phyloP scores from a whole-genome alignment of 2,113 vertebrate genomes.

The Vombatus ursinus region DNA sequence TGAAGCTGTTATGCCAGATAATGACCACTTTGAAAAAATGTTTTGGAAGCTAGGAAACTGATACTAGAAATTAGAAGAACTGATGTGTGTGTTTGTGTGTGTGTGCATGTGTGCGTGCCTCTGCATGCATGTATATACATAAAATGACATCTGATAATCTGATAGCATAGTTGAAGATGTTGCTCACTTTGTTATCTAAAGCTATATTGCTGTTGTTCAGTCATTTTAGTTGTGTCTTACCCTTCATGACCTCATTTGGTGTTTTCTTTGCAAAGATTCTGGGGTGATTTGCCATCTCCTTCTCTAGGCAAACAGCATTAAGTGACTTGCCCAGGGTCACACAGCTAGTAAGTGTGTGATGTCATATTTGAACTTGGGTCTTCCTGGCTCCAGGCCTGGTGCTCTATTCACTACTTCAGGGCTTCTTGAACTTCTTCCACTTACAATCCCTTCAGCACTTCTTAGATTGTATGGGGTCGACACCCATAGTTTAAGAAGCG shows the following conservation, averaged over 20 bases:
- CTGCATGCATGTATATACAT: neutral
- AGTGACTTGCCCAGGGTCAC: neutral
- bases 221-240: neutral
- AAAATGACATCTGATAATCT: neutral
- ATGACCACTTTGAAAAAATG: neutral
- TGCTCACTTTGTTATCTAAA: neutral
- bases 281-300: neutral
- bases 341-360: neutral
- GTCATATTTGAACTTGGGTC: neutral
- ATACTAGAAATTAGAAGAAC: neutral
- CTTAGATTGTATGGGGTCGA: too few relatives aligned
- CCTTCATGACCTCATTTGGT: neutral
- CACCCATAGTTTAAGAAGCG: too few relatives aligned
- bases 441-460: too few relatives aligned
- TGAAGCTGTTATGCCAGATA: neutral
- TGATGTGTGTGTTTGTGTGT: too few relatives aligned
- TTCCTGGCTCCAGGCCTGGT: neutral
- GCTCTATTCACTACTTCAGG: neutral
- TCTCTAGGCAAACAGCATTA: neutral
- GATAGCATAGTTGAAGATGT: neutral
- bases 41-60: neutral
- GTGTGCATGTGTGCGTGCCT: too few relatives aligned
- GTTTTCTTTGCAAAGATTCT: neutral
- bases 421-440: too few relatives aligned
- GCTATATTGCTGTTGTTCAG: neutral